Evolutionary conservation across 2,113 vertebrate species (phyloP).

Genomic region (Haemorhous mexicanus): DNA sequence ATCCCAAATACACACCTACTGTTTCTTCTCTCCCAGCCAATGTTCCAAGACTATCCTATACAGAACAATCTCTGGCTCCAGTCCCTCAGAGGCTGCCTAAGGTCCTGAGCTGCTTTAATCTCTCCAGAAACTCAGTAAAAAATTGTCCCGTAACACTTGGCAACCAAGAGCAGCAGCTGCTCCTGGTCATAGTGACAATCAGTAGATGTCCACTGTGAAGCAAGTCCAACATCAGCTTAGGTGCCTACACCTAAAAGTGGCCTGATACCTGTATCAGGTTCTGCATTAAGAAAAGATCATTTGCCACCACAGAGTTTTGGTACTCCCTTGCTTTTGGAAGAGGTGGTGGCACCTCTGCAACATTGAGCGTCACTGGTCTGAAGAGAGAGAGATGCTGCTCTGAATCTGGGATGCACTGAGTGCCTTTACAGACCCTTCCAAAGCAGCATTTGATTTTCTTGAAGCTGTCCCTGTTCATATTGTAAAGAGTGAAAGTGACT

Average conservation of each 20-base stretch:
- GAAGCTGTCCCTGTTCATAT: neutral
- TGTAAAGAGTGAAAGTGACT: neutral
- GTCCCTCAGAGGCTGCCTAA: neutral
- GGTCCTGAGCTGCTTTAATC: neutral
- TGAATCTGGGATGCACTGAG: neutral
- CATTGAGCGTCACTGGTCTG: neutral
- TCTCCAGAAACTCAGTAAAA: neutral
- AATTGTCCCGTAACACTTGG: neutral
- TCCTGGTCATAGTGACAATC: neutral
- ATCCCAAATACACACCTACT: neutral
- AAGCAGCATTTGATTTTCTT: neutral
- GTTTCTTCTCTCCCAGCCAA: neutral
- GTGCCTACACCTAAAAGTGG: neutral
- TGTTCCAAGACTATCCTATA: neutral
- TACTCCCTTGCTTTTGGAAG: neutral
- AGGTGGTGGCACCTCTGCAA: neutral
- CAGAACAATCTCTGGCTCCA: neutral
- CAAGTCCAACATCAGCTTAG: neutral
- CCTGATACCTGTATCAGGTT: neutral
- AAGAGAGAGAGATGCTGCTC: neutral
- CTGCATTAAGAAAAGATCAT: neutral
- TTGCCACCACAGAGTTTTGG: neutral
- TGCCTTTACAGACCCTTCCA: neutral
- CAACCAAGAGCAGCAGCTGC: neutral
- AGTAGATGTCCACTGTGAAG: accelerated